These are phyloP conservation scores for Sebastes oblongus DNA, from an alignment of 2,797 vertebrate genomes.

Conservation along the genomic window DNA sequence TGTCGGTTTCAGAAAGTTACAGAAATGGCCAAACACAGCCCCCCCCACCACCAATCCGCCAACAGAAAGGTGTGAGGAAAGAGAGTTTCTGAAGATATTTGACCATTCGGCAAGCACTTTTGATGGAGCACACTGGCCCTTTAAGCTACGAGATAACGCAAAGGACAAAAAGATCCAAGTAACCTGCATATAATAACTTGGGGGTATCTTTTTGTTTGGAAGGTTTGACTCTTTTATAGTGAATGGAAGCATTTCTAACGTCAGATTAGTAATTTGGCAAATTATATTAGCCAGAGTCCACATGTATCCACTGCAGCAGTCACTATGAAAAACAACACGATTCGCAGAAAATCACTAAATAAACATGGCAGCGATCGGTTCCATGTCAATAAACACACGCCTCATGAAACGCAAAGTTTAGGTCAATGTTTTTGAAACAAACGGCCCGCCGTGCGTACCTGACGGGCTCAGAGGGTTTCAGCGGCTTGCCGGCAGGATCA, in stretches of 20 bases:
- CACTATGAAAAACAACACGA: background rate
- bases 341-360: background rate
- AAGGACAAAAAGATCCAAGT: background rate
- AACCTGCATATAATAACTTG: background rate
- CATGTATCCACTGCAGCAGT: background rate
- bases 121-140: background rate
- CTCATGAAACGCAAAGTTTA: background rate
- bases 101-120: background rate
- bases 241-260: background rate
- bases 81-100: background rate
- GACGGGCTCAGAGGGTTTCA: constrained; percentile 37
- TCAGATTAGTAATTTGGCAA: background rate
- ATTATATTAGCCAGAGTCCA: background rate
- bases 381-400: background rate
- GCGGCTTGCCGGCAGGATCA: constrained; percentile 31
- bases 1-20: too few species aligned
- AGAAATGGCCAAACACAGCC: too few species aligned
- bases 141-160: background rate
- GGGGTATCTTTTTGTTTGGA: background rate
- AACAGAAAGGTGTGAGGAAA: background rate
- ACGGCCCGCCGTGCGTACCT: background rate
- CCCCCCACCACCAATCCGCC: background rate
- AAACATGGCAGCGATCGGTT: background rate
- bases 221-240: background rate
- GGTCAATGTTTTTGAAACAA: constrained; percentile 23